A percentile compares a stretch with the other conserved stretches of the same genome.
phyloP scores from a whole-genome alignment of 2,797 vertebrate genomes.

The Dryobates pubescens region DNA sequence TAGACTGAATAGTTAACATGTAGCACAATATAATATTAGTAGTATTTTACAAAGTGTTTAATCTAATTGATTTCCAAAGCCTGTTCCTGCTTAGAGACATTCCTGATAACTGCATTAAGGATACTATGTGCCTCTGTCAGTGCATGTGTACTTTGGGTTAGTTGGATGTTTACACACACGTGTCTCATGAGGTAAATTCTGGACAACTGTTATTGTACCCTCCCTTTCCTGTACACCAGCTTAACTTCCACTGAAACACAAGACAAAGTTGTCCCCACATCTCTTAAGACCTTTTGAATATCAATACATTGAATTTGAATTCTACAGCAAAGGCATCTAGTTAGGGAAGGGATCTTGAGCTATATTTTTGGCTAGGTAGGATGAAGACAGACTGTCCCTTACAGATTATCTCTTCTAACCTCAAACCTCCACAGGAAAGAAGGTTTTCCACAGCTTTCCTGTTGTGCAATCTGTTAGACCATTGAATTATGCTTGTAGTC shows the following conservation, averaged over 20 bases:
- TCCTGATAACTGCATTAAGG: constrained; percentile 4
- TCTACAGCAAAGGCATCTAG: background rate
- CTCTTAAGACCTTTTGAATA: background rate
- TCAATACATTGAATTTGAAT: background rate
- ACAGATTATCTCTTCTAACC: background rate
- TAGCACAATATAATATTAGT: background rate
- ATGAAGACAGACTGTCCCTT: background rate
- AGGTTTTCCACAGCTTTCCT: background rate
- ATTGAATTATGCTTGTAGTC: background rate
- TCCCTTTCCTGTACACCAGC: constrained; percentile 57
- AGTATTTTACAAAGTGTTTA: background rate
- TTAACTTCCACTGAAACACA: constrained; percentile 32
- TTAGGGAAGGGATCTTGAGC: background rate
- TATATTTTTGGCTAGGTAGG: background rate
- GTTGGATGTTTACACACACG: constrained; percentile 52
- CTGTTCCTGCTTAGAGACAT: constrained; percentile 4
- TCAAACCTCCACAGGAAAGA: background rate
- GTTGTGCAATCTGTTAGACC: background rate
- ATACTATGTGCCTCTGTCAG: background rate
- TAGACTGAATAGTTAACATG: background rate
- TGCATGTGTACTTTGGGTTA: constrained; percentile 34
- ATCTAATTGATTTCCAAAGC: background rate
- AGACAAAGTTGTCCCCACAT: background rate
- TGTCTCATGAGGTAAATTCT: constrained; percentile 63
- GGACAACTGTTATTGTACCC: constrained; percentile 28